Conservation (phyloP, 2,797 vertebrate genomes). For the Toxotes lorentzi region DNA sequence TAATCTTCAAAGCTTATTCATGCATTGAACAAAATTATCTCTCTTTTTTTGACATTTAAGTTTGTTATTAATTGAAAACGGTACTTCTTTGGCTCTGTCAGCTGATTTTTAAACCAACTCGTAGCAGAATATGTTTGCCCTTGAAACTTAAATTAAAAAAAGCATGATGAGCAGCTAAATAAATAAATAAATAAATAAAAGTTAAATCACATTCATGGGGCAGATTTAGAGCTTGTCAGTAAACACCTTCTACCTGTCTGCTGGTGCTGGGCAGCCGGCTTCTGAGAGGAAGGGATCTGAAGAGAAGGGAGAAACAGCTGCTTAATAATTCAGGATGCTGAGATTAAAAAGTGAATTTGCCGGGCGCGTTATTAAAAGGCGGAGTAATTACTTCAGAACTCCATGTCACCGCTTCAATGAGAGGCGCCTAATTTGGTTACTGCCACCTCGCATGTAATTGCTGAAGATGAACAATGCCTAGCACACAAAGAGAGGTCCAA, state of each 20-base stretch:
- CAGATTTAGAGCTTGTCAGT: neutral
- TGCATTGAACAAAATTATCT: too few species aligned
- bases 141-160: too few species aligned
- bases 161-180: too few species aligned
- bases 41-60: too few species aligned
- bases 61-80: too few species aligned
- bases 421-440: slow-evolving; percentile 82
- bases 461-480: slow-evolving; percentile 76
- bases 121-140: too few species aligned
- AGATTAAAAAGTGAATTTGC: slow-evolving; percentile 86
- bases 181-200: neutral
- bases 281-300: slow-evolving; percentile 58
- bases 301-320: slow-evolving; percentile 73
- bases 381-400: slow-evolving; percentile 86
- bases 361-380: slow-evolving; percentile 83
- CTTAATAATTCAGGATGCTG: slow-evolving; percentile 87
- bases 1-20: neutral
- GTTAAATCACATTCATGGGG: neutral
- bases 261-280: neutral
- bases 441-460: slow-evolving; percentile 79
- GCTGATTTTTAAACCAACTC: too few species aligned
- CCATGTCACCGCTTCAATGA: slow-evolving; percentile 82
- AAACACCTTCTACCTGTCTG: neutral
- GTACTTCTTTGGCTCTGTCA: too few species aligned
- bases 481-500: slow-evolving; percentile 33